Evolutionary conservation across 2,797 vertebrate species (phyloP).

Genomic region (Dromococcyx pavoninus): DNA sequence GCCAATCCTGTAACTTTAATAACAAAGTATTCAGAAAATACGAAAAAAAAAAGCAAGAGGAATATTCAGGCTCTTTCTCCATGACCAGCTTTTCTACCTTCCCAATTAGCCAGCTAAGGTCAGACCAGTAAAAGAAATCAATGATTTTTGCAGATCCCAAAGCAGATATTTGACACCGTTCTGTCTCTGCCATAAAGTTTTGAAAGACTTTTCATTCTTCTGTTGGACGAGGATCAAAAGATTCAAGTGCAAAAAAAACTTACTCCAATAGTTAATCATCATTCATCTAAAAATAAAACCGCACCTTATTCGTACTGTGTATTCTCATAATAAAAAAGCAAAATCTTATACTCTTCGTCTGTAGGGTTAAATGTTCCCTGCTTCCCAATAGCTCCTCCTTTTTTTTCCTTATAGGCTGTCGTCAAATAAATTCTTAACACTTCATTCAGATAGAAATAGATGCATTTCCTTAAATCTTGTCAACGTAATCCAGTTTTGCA

Average conservation of each 20-base stretch:
- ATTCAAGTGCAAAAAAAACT: background rate
- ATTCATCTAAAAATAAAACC: background rate
- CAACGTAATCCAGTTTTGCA: background rate
- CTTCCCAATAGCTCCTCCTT: background rate
- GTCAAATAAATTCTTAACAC: background rate
- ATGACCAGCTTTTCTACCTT: background rate
- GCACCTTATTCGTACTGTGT: background rate
- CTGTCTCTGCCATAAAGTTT: background rate
- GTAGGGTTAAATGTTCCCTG: background rate
- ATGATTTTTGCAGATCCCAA: background rate
- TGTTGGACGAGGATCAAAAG: background rate
- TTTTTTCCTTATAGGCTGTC: background rate
- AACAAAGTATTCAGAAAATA: background rate
- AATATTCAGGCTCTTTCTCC: background rate
- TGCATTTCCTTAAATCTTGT: background rate
- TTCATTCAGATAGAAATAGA: background rate
- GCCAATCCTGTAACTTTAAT: background rate
- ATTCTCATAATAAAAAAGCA: background rate
- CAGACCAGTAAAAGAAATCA: background rate
- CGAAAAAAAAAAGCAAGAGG: fast-evolving
- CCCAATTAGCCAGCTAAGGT: background rate
- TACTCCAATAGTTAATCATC: background rate
- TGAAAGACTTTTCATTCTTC: background rate
- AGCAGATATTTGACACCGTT: background rate
- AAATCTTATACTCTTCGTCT: background rate